Conservation (phyloP, 2,888 invertebrate species). For the Mythimna loreyi region DNA sequence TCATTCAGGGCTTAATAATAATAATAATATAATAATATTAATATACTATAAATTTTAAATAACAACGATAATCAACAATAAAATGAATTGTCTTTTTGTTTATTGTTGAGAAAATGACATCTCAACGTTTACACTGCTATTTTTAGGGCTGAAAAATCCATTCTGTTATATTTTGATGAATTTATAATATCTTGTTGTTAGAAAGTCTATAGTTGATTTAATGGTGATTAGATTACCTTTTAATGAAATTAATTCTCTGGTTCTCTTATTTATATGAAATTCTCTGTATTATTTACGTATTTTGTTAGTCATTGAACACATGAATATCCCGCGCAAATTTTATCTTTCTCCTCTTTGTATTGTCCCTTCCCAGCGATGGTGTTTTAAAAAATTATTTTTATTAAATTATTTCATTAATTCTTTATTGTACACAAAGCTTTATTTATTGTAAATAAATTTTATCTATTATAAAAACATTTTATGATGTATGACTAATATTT, state of each 20-base stretch:
- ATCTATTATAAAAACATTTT: not conserved
- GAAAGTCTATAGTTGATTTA: not conserved
- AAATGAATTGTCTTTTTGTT: too few species aligned
- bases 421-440: too few species aligned
- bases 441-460: too few species aligned
- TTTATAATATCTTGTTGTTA: not conserved
- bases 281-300: not conserved
- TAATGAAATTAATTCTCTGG: too few species aligned
- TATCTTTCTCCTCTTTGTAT: not conserved
- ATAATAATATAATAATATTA: too few species aligned
- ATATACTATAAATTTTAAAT: constrained; percentile 11
- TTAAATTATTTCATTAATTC: too few species aligned
- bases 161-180: too few species aligned
- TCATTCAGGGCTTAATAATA: constrained; percentile 24
- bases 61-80: constrained; percentile 7
- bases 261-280: not conserved
- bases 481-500: not conserved
- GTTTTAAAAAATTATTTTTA: not conserved
- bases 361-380: not conserved
- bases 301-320: too few species aligned
- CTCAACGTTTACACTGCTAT: not conserved
- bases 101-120: constrained; percentile 1
- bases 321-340: not conserved
- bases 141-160: not conserved
- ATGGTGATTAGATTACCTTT: not conserved